Conservation (phyloP, 2,888 invertebrate genomes). For the Yponomeuta malinellus region DNA sequence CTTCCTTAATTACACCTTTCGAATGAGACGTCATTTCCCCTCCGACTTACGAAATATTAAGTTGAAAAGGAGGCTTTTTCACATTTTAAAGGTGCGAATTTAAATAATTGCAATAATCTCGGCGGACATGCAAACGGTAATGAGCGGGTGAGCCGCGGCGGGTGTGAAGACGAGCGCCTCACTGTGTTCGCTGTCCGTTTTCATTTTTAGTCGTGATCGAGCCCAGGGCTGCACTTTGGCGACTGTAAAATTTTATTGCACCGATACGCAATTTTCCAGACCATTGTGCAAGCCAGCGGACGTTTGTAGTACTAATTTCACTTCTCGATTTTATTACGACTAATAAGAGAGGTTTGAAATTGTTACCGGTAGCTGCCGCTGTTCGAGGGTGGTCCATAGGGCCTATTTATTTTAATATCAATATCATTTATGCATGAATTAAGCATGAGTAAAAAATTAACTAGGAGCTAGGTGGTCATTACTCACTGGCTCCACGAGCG, state of each 20-base stretch:
- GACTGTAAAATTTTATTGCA: slow-evolving; percentile 64
- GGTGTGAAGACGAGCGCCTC: slow-evolving; percentile 47
- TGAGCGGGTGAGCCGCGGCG: slow-evolving; percentile 45
- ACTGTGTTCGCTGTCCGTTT: slow-evolving; percentile 14
- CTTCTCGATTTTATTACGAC: slow-evolving; percentile 8
- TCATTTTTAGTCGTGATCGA: slow-evolving; percentile 21
- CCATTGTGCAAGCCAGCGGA: slow-evolving; percentile 6
- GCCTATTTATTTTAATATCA: neutral
- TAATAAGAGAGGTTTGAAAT: slow-evolving; percentile 10
- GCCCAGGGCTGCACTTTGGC: slow-evolving; percentile 28
- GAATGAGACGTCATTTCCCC: slow-evolving; percentile 74
- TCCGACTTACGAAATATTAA: slow-evolving; percentile 69
- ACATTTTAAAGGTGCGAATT: slow-evolving; percentile 71
- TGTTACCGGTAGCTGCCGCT: neutral
- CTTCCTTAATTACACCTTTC: slow-evolving; percentile 73
- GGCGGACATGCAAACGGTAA: slow-evolving; percentile 66
- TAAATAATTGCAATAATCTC: slow-evolving; percentile 76
- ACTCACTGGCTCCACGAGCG: neutral
- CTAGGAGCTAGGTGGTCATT: slow-evolving; percentile 7
- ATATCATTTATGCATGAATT: slow-evolving; percentile 2
- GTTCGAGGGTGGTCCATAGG: slow-evolving; percentile 8
- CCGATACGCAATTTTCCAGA: slow-evolving; percentile 27
- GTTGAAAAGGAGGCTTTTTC: slow-evolving; percentile 66
- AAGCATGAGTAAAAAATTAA: slow-evolving; percentile 4
- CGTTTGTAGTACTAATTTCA: slow-evolving; percentile 11